Evolutionary conservation across 1,140 invertebrate species (phyloP).

Genomic region (Trypoxylus dichotomus): DNA sequence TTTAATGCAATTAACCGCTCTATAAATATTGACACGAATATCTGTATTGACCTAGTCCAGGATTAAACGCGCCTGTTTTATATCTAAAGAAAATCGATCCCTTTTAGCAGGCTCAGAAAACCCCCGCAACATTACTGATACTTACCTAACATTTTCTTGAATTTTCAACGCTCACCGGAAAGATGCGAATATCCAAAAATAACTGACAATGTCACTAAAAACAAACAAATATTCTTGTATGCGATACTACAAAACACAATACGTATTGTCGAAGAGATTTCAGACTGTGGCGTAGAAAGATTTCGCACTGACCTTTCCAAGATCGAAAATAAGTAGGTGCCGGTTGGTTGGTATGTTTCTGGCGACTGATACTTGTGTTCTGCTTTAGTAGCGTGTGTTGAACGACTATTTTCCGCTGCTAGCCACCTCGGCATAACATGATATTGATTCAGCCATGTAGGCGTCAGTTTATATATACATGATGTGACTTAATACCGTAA

Average conservation of each 20-base stretch:
- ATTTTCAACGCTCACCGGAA: not conserved
- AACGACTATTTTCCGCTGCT: conserved; percentile 6
- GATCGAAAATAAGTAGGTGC: not conserved
- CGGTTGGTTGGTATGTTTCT: not conserved
- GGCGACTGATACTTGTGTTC: not conserved
- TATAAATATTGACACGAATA: not conserved
- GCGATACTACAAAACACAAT: not conserved
- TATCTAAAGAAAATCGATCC: not conserved
- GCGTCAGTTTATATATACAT: not conserved
- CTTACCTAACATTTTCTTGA: not conserved
- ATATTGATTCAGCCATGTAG: conserved; percentile 21
- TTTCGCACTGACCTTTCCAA: conserved; percentile 24
- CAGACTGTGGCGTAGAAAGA: not conserved
- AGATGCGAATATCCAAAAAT: not conserved
- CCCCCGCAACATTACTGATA: not conserved
- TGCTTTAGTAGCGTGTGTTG: conserved; percentile 7
- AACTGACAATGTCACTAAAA: not conserved
- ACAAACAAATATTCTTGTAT: not conserved
- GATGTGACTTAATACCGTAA: not conserved
- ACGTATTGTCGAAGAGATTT: not conserved
- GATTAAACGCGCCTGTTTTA: not conserved
- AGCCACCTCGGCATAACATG: not conserved
- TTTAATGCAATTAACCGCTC: not conserved
- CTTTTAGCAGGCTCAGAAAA: not conserved
- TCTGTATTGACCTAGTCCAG: conserved; percentile 11